Conservation (phyloP, 2,888 invertebrate genomes). For the Zaprionus obscuricornis region DNA sequence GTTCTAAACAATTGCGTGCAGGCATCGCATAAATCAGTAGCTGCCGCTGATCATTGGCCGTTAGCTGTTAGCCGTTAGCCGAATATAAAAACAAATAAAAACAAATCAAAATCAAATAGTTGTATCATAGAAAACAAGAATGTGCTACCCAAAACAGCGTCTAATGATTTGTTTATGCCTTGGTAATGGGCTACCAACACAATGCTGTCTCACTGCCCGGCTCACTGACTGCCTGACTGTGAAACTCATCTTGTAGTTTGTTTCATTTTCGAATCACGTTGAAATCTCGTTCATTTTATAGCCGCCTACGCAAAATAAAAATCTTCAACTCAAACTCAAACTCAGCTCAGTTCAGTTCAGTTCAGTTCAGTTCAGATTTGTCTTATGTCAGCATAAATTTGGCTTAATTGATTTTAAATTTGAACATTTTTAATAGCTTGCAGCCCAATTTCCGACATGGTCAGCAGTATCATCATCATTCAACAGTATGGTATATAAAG, state of each 20-base stretch:
- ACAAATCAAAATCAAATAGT: constrained; percentile 4
- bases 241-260: constrained; percentile 38
- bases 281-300: too few relatives aligned
- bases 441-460: constrained; percentile 61
- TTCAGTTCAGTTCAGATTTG: too few relatives aligned
- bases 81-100: constrained; percentile 24
- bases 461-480: too few relatives aligned
- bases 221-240: too few relatives aligned
- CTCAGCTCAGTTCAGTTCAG: too few relatives aligned
- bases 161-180: constrained; percentile 71
- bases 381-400: constrained; percentile 74
- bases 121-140: constrained; percentile 2
- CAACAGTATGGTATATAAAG: too few relatives aligned
- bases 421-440: constrained; percentile 64
- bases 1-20: constrained; percentile 70
- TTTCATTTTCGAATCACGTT: constrained; percentile 49
- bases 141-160: constrained; percentile 27
- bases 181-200: constrained; percentile 54
- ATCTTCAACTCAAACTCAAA: constrained; percentile 60
- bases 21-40: constrained; percentile 59
- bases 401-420: constrained; percentile 76
- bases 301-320: constrained; percentile 42
- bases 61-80: too few relatives aligned
- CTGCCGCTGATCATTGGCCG: constrained; percentile 10
- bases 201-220: constrained; percentile 10